These are phyloP conservation scores for Aplidium turbinatum DNA, from an alignment of 23 tunicate genomes.

Conservation along the genomic window DNA sequence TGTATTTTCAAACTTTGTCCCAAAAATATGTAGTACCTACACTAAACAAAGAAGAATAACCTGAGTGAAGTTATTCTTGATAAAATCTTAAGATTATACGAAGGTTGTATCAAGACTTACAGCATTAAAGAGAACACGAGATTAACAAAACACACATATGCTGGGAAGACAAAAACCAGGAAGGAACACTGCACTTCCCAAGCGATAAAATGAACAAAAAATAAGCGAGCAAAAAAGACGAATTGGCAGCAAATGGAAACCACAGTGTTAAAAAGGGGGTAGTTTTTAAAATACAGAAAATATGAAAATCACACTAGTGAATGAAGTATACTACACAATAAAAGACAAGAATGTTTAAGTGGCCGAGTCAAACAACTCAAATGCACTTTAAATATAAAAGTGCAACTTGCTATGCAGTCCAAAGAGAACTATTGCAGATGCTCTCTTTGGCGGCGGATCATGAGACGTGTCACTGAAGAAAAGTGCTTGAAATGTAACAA, in stretches of 20 bases:
- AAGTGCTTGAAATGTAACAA: no score
- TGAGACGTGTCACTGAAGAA: no score
- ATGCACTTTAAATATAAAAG: no score
- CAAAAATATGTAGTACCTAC: constrained; percentile 56
- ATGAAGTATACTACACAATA: constrained; percentile 3
- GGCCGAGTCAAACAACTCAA: no score
- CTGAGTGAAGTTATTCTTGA: constrained; percentile 44
- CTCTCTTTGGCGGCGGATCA: no score
- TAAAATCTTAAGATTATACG: constrained; percentile 38
- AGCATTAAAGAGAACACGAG: constrained; percentile 39
- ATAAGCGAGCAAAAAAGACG: constrained; percentile 61
- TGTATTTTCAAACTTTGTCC: constrained; percentile 52
- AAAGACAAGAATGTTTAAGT: constrained; percentile 35
- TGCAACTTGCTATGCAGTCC: no score
- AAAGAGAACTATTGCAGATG: no score
- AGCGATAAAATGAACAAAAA: constrained; percentile 37
- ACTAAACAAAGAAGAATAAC: constrained; percentile 24
- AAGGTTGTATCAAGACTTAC: constrained; percentile 43
- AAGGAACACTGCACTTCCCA: constrained; percentile 81
- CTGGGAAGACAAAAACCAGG: constrained; percentile 70
- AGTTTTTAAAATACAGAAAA: constrained; percentile 77
- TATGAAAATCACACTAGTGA: constrained; percentile 70
- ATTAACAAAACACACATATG: constrained; percentile 50
- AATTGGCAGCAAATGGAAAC: constrained; percentile 74
- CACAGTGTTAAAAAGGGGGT: constrained; percentile 74